Evolutionary conservation across 1,140 invertebrate genomes (phyloP), one percentile per base, ranked within the genome.

Genomic region (Drosophila elegans): DNA sequence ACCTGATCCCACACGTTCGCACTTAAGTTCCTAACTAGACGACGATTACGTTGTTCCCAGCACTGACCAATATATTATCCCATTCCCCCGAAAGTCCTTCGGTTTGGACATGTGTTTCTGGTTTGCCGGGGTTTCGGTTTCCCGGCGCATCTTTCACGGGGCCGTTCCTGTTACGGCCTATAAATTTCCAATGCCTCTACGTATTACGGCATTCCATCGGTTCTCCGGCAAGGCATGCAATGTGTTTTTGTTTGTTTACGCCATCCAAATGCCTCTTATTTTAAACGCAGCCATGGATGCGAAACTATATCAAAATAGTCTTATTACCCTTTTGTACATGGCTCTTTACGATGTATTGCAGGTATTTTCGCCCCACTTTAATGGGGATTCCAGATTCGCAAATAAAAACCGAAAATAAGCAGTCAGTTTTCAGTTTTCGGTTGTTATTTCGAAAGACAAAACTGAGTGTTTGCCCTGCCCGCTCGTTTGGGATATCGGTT

Each of bases 221-320:
- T 61, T 78, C 42, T 41, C 56, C 67, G 61, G 72, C 72, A 77
- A 77, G 52, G 68, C 72, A 69, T 80, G 55, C 46, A 52, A 72
- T 84, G 61, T 83, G 80, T 71, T 79, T 74, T 77, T 83, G 84
- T 89, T 89, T 89, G 76, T 89, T 83, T 83, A 78, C 75, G 53
- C 72, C 69, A 80, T 63, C 64, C 69, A 46, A 84, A 78, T 73
- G 51, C 77, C 64, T 69, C 66, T 44, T 36, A 32, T 52, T 32
- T 39, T 48, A 52, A 32, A 63, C 27, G 63, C 68, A 89, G 74
- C 81, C 84, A 83, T 61, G 63, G 74, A 78, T 88, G 83, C 66
- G 27, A 41, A 54, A 63, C 41, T 60, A 52, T 84, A 68, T 84
- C 48, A 73, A 74, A 77, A 72, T 61, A 57, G 7, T 16, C 34